Percentiles rank a stretch among this genome's conserved stretches.
Evolutionary conservation across 2,797 vertebrate species (phyloP).

Genomic region (Gadopsis marmoratus): DNA sequence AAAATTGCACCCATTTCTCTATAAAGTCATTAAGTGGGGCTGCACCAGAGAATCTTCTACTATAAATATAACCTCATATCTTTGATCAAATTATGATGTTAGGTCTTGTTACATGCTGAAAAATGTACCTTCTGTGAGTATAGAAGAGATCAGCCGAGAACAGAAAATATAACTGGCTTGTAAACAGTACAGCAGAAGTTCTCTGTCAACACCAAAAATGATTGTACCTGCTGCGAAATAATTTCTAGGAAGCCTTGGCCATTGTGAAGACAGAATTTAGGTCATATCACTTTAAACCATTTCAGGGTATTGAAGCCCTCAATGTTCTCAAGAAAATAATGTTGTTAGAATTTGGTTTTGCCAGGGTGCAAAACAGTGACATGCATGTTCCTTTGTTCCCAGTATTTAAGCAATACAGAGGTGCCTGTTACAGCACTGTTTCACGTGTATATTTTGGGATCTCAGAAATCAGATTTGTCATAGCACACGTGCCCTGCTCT

Average conservation of each 20-base stretch:
- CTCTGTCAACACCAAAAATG: not conserved
- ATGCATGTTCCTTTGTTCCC: not conserved
- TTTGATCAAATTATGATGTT: not conserved
- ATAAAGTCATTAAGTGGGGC: not conserved
- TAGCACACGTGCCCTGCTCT: not conserved
- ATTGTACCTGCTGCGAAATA: not conserved
- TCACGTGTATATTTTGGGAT: not conserved
- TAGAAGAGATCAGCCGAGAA: not conserved
- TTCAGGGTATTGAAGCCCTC: not conserved
- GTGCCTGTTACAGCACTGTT: not conserved
- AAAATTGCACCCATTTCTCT: not conserved
- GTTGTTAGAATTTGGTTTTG: not conserved
- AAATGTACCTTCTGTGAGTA: not conserved
- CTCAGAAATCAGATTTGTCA: not conserved
- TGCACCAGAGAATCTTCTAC: not conserved
- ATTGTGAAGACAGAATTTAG: not conserved
- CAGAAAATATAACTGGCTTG: not conserved
- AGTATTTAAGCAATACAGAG: not conserved
- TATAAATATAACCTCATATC: not conserved
- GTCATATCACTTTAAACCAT: not conserved
- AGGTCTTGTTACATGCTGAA: not conserved
- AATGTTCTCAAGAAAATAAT: not conserved
- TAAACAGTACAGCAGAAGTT: not conserved
- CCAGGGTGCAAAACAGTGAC: not conserved
- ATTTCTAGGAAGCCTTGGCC: conserved; percentile 3